Base-by-base conservation (phyloP, 2,888 invertebrate species). In the Nymphalis c-album region DNA sequence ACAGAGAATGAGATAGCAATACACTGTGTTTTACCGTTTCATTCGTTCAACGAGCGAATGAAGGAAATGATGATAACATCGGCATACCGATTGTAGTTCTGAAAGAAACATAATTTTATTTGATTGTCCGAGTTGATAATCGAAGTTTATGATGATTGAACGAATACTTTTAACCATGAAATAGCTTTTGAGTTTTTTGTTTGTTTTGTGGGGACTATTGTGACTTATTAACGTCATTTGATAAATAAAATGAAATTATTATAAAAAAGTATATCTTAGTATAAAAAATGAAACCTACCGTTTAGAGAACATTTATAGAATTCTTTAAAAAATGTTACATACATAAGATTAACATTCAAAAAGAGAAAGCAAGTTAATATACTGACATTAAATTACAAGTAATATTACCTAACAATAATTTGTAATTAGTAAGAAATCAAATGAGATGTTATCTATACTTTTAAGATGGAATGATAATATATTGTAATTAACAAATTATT, bases 381-480 rank as follows among this genome's bases (percentile, higher is more conserved):
- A 46, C 63, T 63, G 60, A 53, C n/a, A 53, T 35, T 51, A 55
- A 31, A 55, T 48, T 53, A 18, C 13, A 40, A 45, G 48, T 55
- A 64, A 53, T 45, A 22, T 53, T 60, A 7, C 20, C 47, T 63
- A 60, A 60, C 16, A 47, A 53, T 61, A 57, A 55, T 26, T 53
- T 47, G 60, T 55, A 66, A 60, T 51, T 47, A 60, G 22, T 20
- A 55, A 61, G 48, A 57, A 57, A 18, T 53, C 64, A 51, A 64
- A 48, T 60, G 60, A 61, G 64, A 59, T 59, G 59, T 59, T 59
- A 40, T 55, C 45, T 16, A 51, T 60, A 48, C n/a, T n/a, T n/a
- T n/a, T 40, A 55, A 35, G 63, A 60, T 68, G 60, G 68, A 68
- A 68, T 64, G 68, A 60, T 64, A 40, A 68, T n/a, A n/a, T n/a